These are phyloP conservation scores for Myotis pilosus DNA, from an alignment of 2,797 vertebrate species.

Conservation along the genomic window DNA sequence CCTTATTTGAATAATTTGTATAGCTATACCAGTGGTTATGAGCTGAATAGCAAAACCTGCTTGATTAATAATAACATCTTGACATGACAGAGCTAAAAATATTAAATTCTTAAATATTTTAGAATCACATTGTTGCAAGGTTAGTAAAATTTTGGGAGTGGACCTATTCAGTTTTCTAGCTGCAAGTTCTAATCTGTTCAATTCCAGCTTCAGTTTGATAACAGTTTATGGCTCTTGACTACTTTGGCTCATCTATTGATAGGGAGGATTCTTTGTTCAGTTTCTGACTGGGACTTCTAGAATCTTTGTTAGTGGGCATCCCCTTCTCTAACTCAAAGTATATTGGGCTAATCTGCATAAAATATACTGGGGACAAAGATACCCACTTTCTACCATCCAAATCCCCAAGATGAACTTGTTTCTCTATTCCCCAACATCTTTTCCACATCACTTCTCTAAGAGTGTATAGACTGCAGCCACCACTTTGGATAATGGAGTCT, in stretches of 20 bases:
- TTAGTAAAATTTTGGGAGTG: not conserved
- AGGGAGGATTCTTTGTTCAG: not conserved
- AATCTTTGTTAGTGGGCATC: not conserved
- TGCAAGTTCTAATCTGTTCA: not conserved
- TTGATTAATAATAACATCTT: not conserved
- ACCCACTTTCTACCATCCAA: not conserved
- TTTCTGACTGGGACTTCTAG: not conserved
- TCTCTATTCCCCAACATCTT: not conserved
- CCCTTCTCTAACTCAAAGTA: not conserved
- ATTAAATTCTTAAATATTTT: not conserved
- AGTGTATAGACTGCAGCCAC: not conserved
- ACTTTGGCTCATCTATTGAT: not conserved
- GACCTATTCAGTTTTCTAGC: not conserved
- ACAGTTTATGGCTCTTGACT: too few relatives aligned
- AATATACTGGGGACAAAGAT: not conserved
- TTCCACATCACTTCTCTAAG: not conserved
- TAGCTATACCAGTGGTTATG: not conserved
- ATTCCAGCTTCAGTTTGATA: not conserved
- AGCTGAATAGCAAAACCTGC: not conserved
- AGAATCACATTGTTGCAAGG: not conserved
- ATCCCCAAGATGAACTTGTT: not conserved
- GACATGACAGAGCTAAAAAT: not conserved
- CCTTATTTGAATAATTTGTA: not conserved
- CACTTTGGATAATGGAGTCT: conserved; percentile 22
- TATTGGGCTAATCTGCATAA: not conserved